Percentiles rank a stretch among this genome's conserved stretches.
These are phyloP conservation scores for Metopolophium dirhodum DNA, from an alignment of 1,140 invertebrate genomes.

Conservation along the genomic window DNA sequence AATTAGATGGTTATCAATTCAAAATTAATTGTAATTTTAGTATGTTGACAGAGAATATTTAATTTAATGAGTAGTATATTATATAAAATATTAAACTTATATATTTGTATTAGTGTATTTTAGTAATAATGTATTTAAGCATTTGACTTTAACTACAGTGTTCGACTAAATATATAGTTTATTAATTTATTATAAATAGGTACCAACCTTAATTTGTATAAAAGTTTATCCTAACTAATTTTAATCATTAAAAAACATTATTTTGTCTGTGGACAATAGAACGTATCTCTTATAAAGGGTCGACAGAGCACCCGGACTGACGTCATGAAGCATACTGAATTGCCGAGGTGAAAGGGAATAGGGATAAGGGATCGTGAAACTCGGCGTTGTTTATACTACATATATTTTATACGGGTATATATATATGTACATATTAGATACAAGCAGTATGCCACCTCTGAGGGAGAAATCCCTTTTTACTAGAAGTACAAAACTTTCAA, in stretches of 20 bases:
- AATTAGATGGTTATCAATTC: not conserved
- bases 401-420: constrained; percentile 9
- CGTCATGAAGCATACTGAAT: constrained; percentile 34
- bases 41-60: not conserved
- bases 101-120: not conserved
- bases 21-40: not conserved
- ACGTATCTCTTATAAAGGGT: not conserved
- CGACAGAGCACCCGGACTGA: constrained; percentile 27
- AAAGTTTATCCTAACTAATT: not conserved
- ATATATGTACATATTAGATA: not conserved
- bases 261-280: not conserved
- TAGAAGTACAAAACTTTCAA: not conserved
- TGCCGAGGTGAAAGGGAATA: constrained; percentile 26
- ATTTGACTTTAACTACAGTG: not conserved
- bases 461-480: constrained; percentile 48
- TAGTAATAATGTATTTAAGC: not conserved
- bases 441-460: constrained; percentile 19
- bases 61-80: not conserved
- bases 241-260: not conserved
- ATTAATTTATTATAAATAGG: not conserved
- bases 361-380: constrained; percentile 32
- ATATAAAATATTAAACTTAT: not conserved
- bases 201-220: constrained; percentile 3
- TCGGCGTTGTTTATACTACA: constrained; percentile 49
- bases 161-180: not conserved